Evolutionary conservation across 2,113 vertebrate species (phyloP).

Genomic region (Nesoenas mayeri): DNA sequence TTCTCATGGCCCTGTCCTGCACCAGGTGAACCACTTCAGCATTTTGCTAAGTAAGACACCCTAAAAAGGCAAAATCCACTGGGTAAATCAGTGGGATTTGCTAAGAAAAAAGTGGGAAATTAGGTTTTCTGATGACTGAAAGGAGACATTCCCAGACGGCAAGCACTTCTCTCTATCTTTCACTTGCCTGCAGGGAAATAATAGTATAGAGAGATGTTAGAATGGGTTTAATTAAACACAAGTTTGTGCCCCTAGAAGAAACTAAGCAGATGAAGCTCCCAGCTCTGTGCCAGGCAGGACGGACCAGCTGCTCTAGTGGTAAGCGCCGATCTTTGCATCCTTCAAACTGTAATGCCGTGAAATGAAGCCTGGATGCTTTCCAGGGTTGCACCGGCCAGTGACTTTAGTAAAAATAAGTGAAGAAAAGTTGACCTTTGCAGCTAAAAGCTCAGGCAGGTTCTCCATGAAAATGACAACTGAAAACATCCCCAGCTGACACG

Average conservation of each 20-base stretch:
- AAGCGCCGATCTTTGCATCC: rapidly evolving
- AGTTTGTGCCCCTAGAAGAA: not conserved
- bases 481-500: not conserved
- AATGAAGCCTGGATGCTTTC: not conserved
- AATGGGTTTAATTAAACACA: not conserved
- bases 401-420: slow-evolving; percentile 29
- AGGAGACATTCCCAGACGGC: not conserved
- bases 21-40: not conserved
- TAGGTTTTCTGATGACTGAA: not conserved
- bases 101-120: not conserved
- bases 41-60: not conserved
- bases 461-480: not conserved
- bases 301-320: not conserved
- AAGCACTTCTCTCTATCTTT: not conserved
- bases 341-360: not conserved
- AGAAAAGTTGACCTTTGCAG: not conserved
- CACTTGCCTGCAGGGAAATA: not conserved
- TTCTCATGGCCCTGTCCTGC: not conserved
- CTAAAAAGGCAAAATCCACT: not conserved
- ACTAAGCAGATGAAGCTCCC: not conserved
- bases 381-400: not conserved
- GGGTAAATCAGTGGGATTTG: not conserved
- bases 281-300: not conserved
- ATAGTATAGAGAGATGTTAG: not conserved
- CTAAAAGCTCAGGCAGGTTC: not conserved